phyloP scores from a whole-genome alignment of 1,140 invertebrate genomes.

The Lordiphosa stackelbergi region DNA sequence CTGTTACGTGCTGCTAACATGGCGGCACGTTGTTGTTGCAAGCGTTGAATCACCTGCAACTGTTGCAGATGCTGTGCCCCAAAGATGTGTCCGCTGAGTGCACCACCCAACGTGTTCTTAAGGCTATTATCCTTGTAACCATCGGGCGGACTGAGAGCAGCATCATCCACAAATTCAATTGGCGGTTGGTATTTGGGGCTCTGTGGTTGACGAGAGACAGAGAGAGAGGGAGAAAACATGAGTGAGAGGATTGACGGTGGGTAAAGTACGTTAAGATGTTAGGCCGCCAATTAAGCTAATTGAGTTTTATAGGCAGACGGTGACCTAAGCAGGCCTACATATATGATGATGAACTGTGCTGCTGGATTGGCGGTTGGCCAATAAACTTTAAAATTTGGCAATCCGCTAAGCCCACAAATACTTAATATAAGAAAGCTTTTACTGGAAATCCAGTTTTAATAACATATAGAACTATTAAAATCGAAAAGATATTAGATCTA shows the following conservation, averaged over 20 bases:
- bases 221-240: background rate
- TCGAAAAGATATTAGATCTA: too few relatives aligned
- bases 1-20: constrained; percentile 76
- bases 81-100: constrained; percentile 80
- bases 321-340: too few relatives aligned
- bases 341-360: too few relatives aligned
- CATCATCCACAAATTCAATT: constrained; percentile 83
- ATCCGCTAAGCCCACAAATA: too few relatives aligned
- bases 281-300: background rate
- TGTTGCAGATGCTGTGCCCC: constrained; percentile 81
- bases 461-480: too few relatives aligned
- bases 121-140: constrained; percentile 87
- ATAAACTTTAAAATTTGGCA: too few relatives aligned
- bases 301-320: constrained; percentile 38
- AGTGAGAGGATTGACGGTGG: background rate
- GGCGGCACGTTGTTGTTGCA: constrained; percentile 78
- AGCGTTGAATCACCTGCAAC: constrained; percentile 78
- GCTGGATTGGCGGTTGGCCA: too few relatives aligned
- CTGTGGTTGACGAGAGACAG: constrained; percentile 39
- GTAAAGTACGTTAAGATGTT: constrained; percentile 7
- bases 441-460: too few relatives aligned
- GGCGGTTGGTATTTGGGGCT: constrained; percentile 81
- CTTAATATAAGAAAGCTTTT: too few relatives aligned
- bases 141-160: constrained; percentile 90
- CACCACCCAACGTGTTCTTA: constrained; percentile 79